Conservation (phyloP, 2,888 invertebrate species). For the Standfussiana lucernea region DNA sequence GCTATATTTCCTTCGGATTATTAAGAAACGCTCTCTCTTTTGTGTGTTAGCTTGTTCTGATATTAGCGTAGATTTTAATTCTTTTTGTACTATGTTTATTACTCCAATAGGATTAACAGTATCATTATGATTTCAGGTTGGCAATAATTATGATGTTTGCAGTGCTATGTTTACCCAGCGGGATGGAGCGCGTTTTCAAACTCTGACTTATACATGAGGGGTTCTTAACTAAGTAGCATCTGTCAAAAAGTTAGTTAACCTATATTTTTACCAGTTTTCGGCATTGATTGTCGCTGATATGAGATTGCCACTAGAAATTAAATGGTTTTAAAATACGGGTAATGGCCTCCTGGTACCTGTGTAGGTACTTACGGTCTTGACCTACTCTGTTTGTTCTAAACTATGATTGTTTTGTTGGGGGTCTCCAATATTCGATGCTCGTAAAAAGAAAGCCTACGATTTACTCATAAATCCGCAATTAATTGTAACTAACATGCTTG, state of each 20-base stretch:
- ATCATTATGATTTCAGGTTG: neutral
- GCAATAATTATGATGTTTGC: neutral
- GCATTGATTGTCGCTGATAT: neutral
- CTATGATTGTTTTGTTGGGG: neutral
- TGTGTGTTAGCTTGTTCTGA: conserved; percentile 20
- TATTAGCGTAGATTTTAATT: conserved; percentile 39
- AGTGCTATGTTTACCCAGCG: neutral
- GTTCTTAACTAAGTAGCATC: too few species aligned
- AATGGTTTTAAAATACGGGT: neutral
- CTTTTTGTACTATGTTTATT: conserved; percentile 13
- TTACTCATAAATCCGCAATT: neutral
- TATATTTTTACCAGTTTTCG: neutral
- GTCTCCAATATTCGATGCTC: neutral
- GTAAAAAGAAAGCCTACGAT: neutral
- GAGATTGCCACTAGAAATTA: neutral
- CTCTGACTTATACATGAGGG: neutral
- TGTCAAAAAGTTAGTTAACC: neutral
- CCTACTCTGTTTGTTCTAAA: neutral
- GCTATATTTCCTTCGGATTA: conserved; percentile 72
- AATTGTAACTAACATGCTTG: neutral
- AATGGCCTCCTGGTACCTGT: neutral
- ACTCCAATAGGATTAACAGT: neutral
- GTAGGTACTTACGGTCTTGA: neutral
- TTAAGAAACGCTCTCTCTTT: conserved; percentile 58
- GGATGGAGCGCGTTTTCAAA: neutral